Percentiles rank a stretch among this genome's conserved stretches.
phyloP scores from a whole-genome alignment of 1,140 invertebrate species.

The Lepidurus apus region DNA sequence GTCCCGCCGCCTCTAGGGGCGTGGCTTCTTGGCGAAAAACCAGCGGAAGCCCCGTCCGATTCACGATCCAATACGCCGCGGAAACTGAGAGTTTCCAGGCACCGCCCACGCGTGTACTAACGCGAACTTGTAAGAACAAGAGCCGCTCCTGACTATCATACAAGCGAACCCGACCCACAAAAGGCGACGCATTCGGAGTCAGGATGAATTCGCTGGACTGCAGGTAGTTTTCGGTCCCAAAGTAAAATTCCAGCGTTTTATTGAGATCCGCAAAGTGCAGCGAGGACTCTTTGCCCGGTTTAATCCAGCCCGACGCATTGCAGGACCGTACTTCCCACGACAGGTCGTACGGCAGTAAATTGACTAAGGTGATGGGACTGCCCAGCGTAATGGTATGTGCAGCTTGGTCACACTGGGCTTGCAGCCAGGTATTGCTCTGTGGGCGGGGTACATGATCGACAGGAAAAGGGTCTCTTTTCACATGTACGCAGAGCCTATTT shows the following conservation, averaged over 20 bases:
- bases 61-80: conserved; percentile 91
- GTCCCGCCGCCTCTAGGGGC: conserved; percentile 66
- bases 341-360: conserved; percentile 57
- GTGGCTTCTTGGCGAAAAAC: conserved; percentile 86
- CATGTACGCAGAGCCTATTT: conserved; percentile 67
- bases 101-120: conserved; percentile 36
- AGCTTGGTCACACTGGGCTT: conserved; percentile 50
- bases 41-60: conserved; percentile 89
- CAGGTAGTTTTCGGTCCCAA: conserved; percentile 77
- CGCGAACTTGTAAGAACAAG: conserved; percentile 49
- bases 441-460: conserved; percentile 48
- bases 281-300: conserved; percentile 52
- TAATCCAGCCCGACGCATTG: conserved; percentile 52
- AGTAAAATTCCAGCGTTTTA: conserved; percentile 61
- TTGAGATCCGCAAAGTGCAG: conserved; percentile 56
- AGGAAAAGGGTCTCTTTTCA: conserved; percentile 74
- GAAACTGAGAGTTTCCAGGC: conserved; percentile 54
- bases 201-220: conserved; percentile 53
- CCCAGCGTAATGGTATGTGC: conserved; percentile 79
- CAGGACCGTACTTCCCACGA: conserved; percentile 49
- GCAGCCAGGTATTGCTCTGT: conserved; percentile 30
- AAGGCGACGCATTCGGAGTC: conserved; percentile 48
- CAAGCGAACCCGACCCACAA: conserved; percentile 52
- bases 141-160: conserved; percentile 65
- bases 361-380: conserved; percentile 71